Evolutionary conservation across 2,113 vertebrate species (phyloP), one percentile per base, ranked within the genome.

Genomic region (Zosterops hypoxanthus): DNA sequence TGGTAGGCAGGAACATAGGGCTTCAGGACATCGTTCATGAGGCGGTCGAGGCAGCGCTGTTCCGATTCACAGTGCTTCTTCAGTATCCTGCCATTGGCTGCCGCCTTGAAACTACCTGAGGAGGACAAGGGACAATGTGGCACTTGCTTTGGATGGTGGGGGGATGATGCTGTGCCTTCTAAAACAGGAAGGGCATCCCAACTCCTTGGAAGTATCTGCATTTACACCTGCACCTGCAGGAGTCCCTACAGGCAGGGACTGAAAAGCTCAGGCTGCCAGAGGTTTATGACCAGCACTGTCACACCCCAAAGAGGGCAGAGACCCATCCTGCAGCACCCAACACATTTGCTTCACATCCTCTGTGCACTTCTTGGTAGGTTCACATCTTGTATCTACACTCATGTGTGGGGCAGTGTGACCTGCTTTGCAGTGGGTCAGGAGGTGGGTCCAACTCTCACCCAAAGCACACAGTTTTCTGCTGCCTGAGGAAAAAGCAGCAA

Each of bases 41-140:
- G 98, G 93, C 98, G 98, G 94, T 98, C 98, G 55, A 99, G 98
- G 90, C 99, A 99, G 79, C 99, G 99, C 98, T 99, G 99, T 98
- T 99, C 99, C 0, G 98, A 99, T 47, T 99, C 99, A 92, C 99
- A 99, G 97, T 99, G 99, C 97, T 99, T 99, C 97, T 99, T 99
- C 96, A 99, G 98, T 93, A 99, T 99, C 39, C 98, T 98, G 29
- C 99, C 99, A 0, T 99, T 99, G 61, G 99, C 99, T 0, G 99
- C 99, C 0, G 99, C 99, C 97, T 99, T 99, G 97, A 99, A 99
- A 88, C 99, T 99, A 87, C 99, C 99, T 99, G 97, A 36, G 44
- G 90, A 68, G 22, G 60, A 93, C 76, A 50, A 90, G 57, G 65
- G 61, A 86, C 39, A 68, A 26, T 0, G 2, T 47, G 61, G 19